These are phyloP conservation scores for Microhierax caerulescens DNA, from an alignment of 2,797 vertebrate species.

Conservation along the genomic window DNA sequence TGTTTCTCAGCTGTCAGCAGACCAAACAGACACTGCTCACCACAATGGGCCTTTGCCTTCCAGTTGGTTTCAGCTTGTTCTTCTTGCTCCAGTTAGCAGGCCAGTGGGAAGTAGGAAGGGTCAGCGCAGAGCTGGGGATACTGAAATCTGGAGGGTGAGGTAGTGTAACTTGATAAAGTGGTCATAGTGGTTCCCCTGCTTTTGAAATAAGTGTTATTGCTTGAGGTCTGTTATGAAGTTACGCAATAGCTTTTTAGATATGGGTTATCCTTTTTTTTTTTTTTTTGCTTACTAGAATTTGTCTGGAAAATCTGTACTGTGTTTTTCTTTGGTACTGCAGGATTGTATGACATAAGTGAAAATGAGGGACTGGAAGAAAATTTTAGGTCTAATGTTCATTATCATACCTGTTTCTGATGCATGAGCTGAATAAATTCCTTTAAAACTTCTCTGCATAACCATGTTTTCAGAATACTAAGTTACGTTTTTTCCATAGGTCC, in stretches of 20 bases:
- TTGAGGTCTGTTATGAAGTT: background rate
- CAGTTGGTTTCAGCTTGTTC: slow-evolving; percentile 2
- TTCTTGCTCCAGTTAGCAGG: slow-evolving; percentile 24
- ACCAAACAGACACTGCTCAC: background rate
- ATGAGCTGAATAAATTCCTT: background rate
- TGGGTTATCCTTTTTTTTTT: background rate
- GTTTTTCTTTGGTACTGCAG: background rate
- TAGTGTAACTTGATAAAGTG: background rate
- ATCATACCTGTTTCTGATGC: background rate
- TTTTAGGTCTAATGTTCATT: background rate
- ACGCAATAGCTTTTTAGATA: background rate
- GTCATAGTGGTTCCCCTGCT: background rate
- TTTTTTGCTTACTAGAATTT: background rate
- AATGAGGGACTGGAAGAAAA: background rate
- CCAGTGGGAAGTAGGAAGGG: background rate
- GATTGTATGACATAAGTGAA: background rate
- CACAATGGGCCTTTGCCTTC: background rate
- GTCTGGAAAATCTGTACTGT: background rate
- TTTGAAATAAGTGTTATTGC: background rate
- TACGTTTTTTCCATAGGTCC: slow-evolving; percentile 76
- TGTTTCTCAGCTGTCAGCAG: background rate
- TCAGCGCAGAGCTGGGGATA: background rate
- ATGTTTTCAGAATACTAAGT: background rate
- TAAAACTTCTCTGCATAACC: background rate
- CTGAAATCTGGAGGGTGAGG: background rate